These are phyloP conservation scores for Scrobipalpa atriplicella DNA, from an alignment of 2,888 invertebrate genomes.

Conservation along the genomic window DNA sequence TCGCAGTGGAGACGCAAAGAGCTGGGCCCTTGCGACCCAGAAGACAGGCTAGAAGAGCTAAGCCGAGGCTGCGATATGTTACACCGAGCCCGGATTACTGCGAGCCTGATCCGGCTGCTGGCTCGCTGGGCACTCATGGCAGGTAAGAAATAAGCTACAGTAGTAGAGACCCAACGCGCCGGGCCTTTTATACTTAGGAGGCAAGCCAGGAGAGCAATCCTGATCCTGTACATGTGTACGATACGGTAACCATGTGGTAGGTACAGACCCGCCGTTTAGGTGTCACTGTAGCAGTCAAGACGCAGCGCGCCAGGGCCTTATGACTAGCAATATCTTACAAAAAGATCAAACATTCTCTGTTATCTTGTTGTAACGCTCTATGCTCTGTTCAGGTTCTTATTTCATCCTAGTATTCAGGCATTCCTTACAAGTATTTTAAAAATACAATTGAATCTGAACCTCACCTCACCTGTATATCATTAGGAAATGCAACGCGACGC, in stretches of 20 bases:
- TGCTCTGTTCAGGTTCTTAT: no score
- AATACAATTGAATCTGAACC: no score
- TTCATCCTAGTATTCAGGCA: no score
- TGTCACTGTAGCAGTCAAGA: no score
- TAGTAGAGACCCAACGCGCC: no score
- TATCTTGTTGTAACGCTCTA: not conserved
- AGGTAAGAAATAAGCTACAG: constrained; percentile 76
- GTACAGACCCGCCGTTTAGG: no score
- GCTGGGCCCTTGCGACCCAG: constrained; percentile 66
- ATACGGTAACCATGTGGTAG: no score
- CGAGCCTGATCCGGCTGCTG: constrained; percentile 86
- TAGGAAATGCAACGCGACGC: constrained; percentile 88
- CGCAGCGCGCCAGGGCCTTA: no score
- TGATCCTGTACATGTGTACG: no score
- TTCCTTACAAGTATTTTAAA: no score
- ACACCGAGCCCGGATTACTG: constrained; percentile 94
- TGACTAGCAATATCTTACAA: not conserved
- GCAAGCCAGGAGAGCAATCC: no score
- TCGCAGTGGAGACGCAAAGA: constrained; percentile 67
- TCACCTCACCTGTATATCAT: not conserved
- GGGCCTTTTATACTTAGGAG: no score
- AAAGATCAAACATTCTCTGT: not conserved
- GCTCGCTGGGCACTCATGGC: constrained; percentile 89
- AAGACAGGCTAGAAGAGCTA: constrained; percentile 62
- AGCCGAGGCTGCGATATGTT: constrained; percentile 87